Conservation (phyloP, 2,888 invertebrate genomes). For the Amiota minor region DNA sequence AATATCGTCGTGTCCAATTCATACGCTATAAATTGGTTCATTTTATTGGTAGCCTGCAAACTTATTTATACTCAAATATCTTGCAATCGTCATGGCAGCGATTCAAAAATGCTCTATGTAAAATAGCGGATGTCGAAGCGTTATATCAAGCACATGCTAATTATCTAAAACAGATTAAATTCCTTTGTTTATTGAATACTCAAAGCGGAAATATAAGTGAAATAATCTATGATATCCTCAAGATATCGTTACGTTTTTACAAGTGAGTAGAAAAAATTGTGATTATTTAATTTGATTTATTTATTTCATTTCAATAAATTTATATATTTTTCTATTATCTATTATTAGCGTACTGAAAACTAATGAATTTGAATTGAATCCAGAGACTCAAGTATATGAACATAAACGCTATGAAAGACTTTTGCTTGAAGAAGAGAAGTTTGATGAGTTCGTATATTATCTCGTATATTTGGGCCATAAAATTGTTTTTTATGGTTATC, state of each 20-base stretch:
- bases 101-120: constrained; percentile 80
- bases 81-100: constrained; percentile 83
- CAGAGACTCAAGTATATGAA: constrained; percentile 55
- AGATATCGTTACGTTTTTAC: constrained; percentile 79
- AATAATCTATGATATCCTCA: constrained; percentile 81
- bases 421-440: constrained; percentile 68
- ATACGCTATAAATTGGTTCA: constrained; percentile 85
- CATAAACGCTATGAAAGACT: constrained; percentile 71
- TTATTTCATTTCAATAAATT: neutral
- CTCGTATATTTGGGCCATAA: constrained; percentile 72
- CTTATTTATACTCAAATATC: constrained; percentile 85
- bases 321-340: neutral
- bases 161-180: constrained; percentile 84
- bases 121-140: constrained; percentile 81
- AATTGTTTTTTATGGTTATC: constrained; percentile 71
- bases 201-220: constrained; percentile 81
- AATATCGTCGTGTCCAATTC: constrained; percentile 82
- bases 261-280: constrained; percentile 55
- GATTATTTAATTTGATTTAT: neutral
- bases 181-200: constrained; percentile 83
- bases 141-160: constrained; percentile 82
- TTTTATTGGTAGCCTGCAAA: constrained; percentile 83
- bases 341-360: constrained; percentile 67
- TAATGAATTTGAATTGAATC: constrained; percentile 58
- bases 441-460: constrained; percentile 70